A percentile compares a stretch with the other conserved stretches of the same genome.
These are phyloP conservation scores for Sus scrofa DNA, from an alignment of 2,113 vertebrate species.

Conservation along the genomic window DNA sequence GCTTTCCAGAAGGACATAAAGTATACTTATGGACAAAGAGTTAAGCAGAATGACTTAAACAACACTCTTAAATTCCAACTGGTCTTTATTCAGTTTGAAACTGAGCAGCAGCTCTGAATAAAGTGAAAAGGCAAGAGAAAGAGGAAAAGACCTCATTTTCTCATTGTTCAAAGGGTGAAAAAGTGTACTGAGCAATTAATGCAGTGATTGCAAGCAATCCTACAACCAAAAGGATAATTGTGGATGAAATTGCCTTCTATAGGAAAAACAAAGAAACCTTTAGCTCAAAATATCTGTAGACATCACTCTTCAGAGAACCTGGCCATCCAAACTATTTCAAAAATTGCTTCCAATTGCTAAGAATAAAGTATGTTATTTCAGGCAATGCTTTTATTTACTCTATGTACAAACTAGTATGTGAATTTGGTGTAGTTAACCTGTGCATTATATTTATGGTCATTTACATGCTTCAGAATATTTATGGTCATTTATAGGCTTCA, in stretches of 20 bases:
- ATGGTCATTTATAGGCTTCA: neutral
- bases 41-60: neutral
- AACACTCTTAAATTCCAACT: neutral
- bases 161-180: neutral
- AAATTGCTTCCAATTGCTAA: neutral
- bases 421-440: neutral
- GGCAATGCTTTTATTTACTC: neutral
- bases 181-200: neutral
- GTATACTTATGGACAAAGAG: neutral
- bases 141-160: neutral
- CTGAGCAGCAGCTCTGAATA: neutral
- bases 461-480: neutral
- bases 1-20: constrained; percentile 12
- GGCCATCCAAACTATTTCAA: neutral
- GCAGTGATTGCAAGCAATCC: neutral
- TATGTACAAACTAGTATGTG: neutral
- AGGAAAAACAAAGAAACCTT: constrained; percentile 20
- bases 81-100: constrained; percentile 2
- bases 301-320: neutral
- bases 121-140: neutral
- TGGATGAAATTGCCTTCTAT: neutral
- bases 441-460: neutral
- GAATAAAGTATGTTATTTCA: neutral
- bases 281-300: neutral
- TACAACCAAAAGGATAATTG: neutral